Percentiles rank a stretch among this genome's conserved stretches.
Evolutionary conservation across 2,797 vertebrate species (phyloP).

Genomic region (Lutra lutra): DNA sequence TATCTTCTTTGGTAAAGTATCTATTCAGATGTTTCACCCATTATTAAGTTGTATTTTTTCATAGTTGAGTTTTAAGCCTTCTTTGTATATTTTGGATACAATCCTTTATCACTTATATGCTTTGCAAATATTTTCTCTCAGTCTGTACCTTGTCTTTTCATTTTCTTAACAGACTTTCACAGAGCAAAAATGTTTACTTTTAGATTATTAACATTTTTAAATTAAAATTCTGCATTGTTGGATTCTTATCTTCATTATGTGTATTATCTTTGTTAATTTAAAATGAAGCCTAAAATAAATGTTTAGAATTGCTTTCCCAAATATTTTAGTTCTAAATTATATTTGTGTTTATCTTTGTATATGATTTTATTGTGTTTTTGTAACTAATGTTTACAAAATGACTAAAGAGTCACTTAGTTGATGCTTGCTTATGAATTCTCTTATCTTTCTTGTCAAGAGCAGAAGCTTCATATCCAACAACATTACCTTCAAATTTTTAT

Average conservation of each 20-base stretch:
- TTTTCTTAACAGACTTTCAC: background rate
- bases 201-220: background rate
- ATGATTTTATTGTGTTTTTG: background rate
- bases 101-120: background rate
- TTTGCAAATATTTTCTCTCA: background rate
- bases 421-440: background rate
- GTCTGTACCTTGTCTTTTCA: background rate
- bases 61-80: background rate
- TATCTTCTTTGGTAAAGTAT: background rate
- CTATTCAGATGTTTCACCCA: background rate
- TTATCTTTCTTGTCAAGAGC: constrained; percentile 18
- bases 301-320: background rate
- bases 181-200: background rate
- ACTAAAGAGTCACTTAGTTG: background rate
- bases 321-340: background rate
- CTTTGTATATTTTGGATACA: background rate
- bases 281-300: background rate
- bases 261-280: background rate
- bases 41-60: background rate
- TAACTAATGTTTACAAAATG: background rate
- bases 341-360: background rate
- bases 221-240: background rate
- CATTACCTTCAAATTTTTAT: background rate
- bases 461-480: background rate
- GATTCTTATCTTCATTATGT: background rate